Evolutionary conservation across 2,888 invertebrate genomes (phyloP).

Genomic region (Sesamia inferens): DNA sequence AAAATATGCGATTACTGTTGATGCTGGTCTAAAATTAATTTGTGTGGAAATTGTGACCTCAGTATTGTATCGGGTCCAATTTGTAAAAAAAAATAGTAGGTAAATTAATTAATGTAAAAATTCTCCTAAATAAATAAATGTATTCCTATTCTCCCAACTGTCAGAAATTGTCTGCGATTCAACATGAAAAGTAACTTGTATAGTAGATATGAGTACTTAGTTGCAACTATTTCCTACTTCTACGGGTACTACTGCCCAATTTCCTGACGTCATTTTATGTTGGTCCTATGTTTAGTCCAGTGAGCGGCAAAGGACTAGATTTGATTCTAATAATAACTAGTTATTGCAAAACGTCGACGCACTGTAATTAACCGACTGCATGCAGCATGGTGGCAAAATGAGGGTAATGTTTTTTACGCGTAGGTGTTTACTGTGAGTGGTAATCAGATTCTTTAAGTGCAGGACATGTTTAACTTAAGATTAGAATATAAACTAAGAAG

Average conservation of each 20-base stretch:
- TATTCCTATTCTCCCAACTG: not conserved
- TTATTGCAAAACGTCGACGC: constrained; percentile 50
- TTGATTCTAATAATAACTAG: constrained; percentile 50
- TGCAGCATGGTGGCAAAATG: constrained; percentile 3
- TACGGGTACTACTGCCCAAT: not conserved
- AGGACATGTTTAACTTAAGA: constrained; percentile 5
- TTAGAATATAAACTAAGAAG: not conserved
- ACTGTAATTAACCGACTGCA: constrained; percentile 42
- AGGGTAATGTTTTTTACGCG: constrained; percentile 37
- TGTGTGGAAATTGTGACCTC: no score
- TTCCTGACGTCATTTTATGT: not conserved
- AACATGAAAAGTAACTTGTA: no score
- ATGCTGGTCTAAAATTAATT: no score
- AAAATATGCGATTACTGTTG: no score
- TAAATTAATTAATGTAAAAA: no score
- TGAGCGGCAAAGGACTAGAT: constrained; percentile 15
- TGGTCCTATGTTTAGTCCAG: constrained; percentile 5
- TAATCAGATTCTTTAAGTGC: constrained; percentile 21
- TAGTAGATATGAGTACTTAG: not conserved
- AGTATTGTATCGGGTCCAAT: no score
- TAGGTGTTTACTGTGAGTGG: constrained; percentile 14
- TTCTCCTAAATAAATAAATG: no score
- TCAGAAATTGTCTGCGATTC: not conserved
- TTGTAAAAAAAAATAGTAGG: no score
- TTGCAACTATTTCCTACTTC: not conserved